Percentiles rank a stretch among this genome's conserved stretches.
phyloP scores from a whole-genome alignment of 2,888 invertebrate genomes.

The Biston betularia region DNA sequence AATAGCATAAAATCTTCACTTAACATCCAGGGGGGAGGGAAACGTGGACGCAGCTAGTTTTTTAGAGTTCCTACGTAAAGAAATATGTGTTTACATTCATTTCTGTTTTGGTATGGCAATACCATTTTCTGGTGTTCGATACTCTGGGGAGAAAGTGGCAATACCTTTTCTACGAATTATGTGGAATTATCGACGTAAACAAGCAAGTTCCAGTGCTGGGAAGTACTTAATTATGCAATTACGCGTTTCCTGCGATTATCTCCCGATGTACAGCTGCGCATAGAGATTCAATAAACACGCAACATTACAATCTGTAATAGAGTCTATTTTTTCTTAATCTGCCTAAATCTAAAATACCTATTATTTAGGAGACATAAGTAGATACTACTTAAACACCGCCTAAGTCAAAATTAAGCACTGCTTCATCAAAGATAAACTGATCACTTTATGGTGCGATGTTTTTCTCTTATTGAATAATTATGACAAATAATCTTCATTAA shows the following conservation, averaged over 20 bases:
- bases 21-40: no score
- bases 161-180: conserved; percentile 5
- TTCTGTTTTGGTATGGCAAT: not conserved
- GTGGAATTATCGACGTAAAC: conserved; percentile 7
- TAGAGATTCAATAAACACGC: conserved; percentile 51
- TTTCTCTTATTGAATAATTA: no score
- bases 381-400: no score
- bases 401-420: no score
- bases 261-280: conserved; percentile 53
- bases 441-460: no score
- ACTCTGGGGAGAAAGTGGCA: not conserved
- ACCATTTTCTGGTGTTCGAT: not conserved
- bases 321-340: conserved; percentile 13
- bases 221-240: conserved; percentile 58
- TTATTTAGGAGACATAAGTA: no score
- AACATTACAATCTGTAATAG: conserved; percentile 21
- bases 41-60: no score
- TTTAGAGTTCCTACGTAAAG: not conserved
- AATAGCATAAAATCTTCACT: no score
- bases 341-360: no score
- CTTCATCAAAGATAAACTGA: no score
- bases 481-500: no score
- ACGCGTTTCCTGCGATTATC: conserved; percentile 63
- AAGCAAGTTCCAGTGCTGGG: conserved; percentile 49
- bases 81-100: not conserved